Percentiles rank a stretch among this genome's conserved stretches.
These are phyloP conservation scores for Miniopterus natalensis DNA, from an alignment of 2,113 vertebrate genomes.

Conservation along the genomic window DNA sequence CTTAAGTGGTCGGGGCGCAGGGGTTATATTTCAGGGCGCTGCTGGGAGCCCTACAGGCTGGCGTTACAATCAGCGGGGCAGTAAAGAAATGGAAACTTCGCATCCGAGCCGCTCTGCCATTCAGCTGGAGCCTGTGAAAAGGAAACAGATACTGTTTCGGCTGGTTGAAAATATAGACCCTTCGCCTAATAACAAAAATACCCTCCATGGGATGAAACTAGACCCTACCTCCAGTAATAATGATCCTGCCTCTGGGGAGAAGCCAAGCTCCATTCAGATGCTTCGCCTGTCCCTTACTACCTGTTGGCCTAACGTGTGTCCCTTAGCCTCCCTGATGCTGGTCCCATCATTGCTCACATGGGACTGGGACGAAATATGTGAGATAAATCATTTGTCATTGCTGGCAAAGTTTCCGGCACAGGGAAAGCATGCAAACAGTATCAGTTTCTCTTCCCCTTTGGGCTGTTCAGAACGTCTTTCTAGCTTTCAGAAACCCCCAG, in stretches of 20 bases:
- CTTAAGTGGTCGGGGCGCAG: constrained; percentile 42
- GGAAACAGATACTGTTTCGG: constrained; percentile 32
- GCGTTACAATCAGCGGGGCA: neutral
- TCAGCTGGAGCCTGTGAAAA: neutral
- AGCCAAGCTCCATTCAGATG: neutral
- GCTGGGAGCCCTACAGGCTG: constrained; percentile 51
- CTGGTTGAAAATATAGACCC: neutral
- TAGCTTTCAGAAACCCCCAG: neutral
- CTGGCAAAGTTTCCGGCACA: neutral
- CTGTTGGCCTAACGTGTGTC: neutral
- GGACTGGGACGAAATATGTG: neutral
- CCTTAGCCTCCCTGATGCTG: neutral
- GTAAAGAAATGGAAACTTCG: constrained; percentile 45
- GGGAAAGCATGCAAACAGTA: neutral
- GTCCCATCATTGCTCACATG: neutral
- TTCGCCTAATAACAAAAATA: constrained; percentile 22
- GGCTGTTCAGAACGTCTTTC: neutral
- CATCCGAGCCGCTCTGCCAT: constrained; percentile 31
- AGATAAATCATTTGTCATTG: neutral
- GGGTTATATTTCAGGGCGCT: constrained; percentile 41
- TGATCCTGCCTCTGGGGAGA: neutral
- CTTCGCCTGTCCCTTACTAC: neutral
- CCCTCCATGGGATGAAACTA: neutral
- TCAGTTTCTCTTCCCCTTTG: neutral
- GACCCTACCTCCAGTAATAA: neutral